A percentile compares a stretch with the other conserved stretches of the same genome.
These are phyloP conservation scores for Zelleria hepariella DNA, from an alignment of 2,888 invertebrate species.

Conservation along the genomic window DNA sequence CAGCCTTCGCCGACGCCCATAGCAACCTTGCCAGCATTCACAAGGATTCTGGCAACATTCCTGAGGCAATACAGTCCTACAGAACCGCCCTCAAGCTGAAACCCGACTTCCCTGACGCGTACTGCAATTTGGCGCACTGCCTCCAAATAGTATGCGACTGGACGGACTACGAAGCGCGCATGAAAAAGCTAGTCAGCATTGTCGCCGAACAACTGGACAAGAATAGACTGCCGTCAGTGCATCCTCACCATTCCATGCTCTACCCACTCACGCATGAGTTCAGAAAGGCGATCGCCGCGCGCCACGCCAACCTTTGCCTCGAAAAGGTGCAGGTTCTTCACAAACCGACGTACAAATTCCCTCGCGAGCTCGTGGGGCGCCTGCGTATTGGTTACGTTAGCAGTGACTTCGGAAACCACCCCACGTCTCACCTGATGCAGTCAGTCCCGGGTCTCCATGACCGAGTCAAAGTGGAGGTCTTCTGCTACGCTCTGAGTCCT, in stretches of 20 bases:
- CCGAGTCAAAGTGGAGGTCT: constrained; percentile 87
- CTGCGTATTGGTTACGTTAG: constrained; percentile 97
- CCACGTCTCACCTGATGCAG: constrained; percentile 99
- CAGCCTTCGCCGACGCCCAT: constrained; percentile 99
- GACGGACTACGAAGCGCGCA: constrained; percentile 96
- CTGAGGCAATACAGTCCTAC: constrained; percentile 98
- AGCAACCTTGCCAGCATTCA: constrained; percentile 99
- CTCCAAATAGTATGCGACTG: constrained; percentile 99
- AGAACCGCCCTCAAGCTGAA: constrained; percentile 97
- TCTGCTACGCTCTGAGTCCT: constrained; percentile 93
- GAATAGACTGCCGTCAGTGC: constrained; percentile 97
- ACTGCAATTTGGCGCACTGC: constrained; percentile 99
- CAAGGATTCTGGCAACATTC: constrained; percentile 99
- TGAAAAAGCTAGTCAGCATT: constrained; percentile 96
- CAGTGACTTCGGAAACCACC: constrained; percentile 99
- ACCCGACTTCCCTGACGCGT: constrained; percentile 99
- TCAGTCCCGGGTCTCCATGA: constrained; percentile 97
- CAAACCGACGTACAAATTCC: constrained; percentile 89
- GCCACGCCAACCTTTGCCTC: constrained; percentile 97
- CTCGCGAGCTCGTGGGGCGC: constrained; percentile 78
- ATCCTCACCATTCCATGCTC: constrained; percentile 99
- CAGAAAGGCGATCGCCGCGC: constrained; percentile 95
- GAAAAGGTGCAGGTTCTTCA: constrained; percentile 98
- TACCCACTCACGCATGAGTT: constrained; percentile 97
- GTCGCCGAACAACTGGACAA: constrained; percentile 98